Base-by-base conservation (phyloP, 1,140 invertebrate species). In the Psix sp. region DNA sequence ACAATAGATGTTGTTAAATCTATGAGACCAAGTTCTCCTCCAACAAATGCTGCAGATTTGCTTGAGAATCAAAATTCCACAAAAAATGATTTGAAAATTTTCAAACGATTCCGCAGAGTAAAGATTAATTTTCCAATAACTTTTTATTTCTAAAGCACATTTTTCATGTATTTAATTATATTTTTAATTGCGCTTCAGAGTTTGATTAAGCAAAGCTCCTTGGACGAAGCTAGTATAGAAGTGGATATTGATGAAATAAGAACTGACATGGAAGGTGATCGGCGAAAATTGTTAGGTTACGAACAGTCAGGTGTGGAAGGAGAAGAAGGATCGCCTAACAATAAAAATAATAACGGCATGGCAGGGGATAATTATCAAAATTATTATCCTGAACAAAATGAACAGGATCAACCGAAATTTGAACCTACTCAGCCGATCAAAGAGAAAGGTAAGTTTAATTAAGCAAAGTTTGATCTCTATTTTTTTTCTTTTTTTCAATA, bases 11-110 rank as follows among this genome's bases (percentile, higher is more conserved):
- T 99, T 6, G 94, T 96, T 0, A 93, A 93, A 80, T 92, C 91
- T 35, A 98, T 99, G 96, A 88, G 97, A 79, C 94, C 98, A 1
- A 96, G 96, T 46, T 98, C 96, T 11, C 97, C 97, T 15, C 97
- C 97, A 9, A 93, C 95, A 0, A 96, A 94, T 87, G 96, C 96
- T 26, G 92, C 94, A 16, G 97, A 98, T 86, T 91, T 98, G 62
- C 87, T 98, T 38, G 96, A 98, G 84, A 92, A 92, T 59, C 94
- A 95, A 86, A 95, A 95, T 86, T 91, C 92, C 68, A 93, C 93
- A 76, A 90, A 92, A 68, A 92, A 90, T 77, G 59, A 39, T 56
- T 10, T n/a, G n/a, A n/a, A n/a, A n/a, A n/a, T n/a, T 35, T 88
- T 86, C 57, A 87, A 90, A 65, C 90, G 89, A 33, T 91, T 92